These are phyloP conservation scores for Pectinophora gossypiella DNA, from an alignment of 1,140 invertebrate species.

Conservation along the genomic window DNA sequence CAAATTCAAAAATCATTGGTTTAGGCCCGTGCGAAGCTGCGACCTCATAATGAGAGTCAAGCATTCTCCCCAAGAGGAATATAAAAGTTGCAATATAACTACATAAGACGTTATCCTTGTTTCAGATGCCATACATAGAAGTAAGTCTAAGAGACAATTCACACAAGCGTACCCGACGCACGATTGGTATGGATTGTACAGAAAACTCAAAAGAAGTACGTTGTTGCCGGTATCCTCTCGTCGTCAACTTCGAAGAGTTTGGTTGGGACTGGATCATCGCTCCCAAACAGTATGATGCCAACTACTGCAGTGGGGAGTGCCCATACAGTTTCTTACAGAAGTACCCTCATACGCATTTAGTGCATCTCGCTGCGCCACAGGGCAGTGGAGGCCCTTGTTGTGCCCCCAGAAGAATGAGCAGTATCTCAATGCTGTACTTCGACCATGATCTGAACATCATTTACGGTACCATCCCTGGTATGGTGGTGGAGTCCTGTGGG, in stretches of 20 bases:
- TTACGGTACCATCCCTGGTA: conserved; percentile 90
- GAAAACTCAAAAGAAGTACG: conserved; percentile 85
- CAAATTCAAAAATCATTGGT: no score
- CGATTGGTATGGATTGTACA: conserved; percentile 85
- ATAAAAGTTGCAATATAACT: no score
- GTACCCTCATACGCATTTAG: conserved; percentile 95
- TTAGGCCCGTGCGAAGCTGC: no score
- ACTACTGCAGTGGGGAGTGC: conserved; percentile 97
- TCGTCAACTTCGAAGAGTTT: conserved; percentile 97
- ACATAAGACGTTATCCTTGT: conserved; percentile 36
- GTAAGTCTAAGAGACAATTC: conserved; percentile 80
- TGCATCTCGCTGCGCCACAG: conserved; percentile 82
- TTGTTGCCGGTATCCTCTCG: conserved; percentile 93
- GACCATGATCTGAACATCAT: conserved; percentile 92
- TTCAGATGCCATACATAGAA: conserved; percentile 91
- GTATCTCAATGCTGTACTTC: conserved; percentile 95
- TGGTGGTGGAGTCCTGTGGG: conserved; percentile 95
- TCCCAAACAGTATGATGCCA: conserved; percentile 95
- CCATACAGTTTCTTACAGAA: conserved; percentile 92
- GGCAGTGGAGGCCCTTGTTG: conserved; percentile 91
- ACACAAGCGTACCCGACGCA: conserved; percentile 82
- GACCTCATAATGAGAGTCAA: no score
- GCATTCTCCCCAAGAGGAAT: no score
- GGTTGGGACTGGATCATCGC: conserved; percentile 99
- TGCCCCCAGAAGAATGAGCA: conserved; percentile 90